Evolutionary conservation across 2,888 invertebrate genomes (phyloP), one percentile per base, ranked within the genome.

Genomic region (Leptogaster cylindrica): DNA sequence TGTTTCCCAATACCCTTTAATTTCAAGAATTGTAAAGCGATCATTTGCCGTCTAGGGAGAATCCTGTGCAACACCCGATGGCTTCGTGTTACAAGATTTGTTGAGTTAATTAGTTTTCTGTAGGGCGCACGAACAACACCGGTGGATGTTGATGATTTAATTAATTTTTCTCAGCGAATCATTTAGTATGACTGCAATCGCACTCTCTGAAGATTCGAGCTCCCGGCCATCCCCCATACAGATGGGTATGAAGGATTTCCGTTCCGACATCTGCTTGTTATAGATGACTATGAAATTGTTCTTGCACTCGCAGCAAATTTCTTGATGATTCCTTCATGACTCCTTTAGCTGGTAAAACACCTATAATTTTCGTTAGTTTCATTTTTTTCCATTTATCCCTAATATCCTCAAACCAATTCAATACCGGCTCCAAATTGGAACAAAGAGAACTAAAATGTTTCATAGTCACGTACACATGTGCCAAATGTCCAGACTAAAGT

Each of bases 391-490:
- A n/a, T 51, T 51, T 51, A 28, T 10, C 16, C 51, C 28, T 27
- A 28, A 28, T 48, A n/a, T 48, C 23, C 48, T 48, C 23, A 25
- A 25, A 5, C 20, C 48, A 5, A 28, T 16, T 44, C 44, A 44
- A 44, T 44, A 44, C 28, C 12, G 7, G 14, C 12, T 14, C 25
- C 20, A 50, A 27, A 51, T 14, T 14, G 51, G 28, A 28, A 51
- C 44, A 44, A 44, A 44, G 10, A 10, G 44, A 51, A 12, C 12
- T 27, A 51, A 4, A 14, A 3, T 51, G 23, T 28, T 51, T 51
- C 36, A 27, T 51, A 28, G 51, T 51, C 51, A 51, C 51, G 51
- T 51, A 28, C 51, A 28, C 28, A 27, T 28, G 51, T 14, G 25
- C 51, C 27, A 28, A 51, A 5, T 51, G 51, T 28, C 16, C 51